phyloP scores from a whole-genome alignment of 2,888 invertebrate genomes.

The Leucania comma region DNA sequence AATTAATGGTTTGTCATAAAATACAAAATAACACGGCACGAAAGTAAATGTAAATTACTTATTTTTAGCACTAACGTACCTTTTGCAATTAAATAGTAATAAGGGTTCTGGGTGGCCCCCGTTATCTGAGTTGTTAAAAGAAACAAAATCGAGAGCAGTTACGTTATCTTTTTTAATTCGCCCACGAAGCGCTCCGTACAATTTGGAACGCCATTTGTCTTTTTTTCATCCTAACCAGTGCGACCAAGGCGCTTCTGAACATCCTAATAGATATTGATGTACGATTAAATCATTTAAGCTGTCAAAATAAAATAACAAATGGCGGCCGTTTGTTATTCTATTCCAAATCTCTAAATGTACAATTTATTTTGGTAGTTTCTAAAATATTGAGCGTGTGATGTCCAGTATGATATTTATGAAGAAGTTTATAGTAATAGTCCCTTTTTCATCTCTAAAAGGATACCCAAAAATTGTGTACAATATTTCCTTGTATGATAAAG shows the following conservation, averaged over 20 bases:
- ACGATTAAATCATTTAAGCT: conserved; percentile 29
- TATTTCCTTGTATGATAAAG: too few relatives aligned
- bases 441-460: neutral
- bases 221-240: conserved; percentile 20
- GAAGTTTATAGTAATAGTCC: neutral
- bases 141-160: conserved; percentile 19
- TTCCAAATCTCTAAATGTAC: neutral
- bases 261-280: conserved; percentile 32
- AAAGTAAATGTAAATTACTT: conserved; percentile 34
- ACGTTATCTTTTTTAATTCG: conserved; percentile 33
- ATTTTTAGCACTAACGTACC: conserved; percentile 31
- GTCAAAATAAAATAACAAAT: conserved; percentile 41
- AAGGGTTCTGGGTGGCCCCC: conserved; percentile 48
- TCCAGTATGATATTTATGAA: conserved; percentile 5
- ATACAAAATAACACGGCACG: conserved; percentile 30
- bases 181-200: conserved; percentile 9
- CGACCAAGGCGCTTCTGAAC: conserved; percentile 28
- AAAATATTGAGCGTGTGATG: neutral
- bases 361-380: neutral
- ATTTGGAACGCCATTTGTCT: conserved; percentile 12
- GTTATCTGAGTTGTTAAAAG: conserved; percentile 40
- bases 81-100: conserved; percentile 58
- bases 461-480: too few relatives aligned
- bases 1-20: conserved; percentile 38
- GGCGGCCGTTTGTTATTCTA: conserved; percentile 16